Percentiles rank a stretch among this genome's conserved stretches.
These are phyloP conservation scores for Nautilus pompilius DNA, from an alignment of 1,140 invertebrate genomes.

Conservation along the genomic window DNA sequence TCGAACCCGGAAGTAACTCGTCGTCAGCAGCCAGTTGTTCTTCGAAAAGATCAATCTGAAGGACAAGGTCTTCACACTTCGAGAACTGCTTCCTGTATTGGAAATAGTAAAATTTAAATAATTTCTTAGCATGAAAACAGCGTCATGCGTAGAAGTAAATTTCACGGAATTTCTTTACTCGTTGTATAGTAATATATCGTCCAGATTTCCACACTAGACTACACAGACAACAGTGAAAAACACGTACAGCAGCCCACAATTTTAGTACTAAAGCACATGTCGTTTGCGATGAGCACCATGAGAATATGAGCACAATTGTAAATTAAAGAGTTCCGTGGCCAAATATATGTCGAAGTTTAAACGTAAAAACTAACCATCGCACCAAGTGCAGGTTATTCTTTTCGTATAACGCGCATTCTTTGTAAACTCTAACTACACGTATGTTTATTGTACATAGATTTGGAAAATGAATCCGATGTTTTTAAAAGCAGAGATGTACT, in stretches of 20 bases:
- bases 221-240: not conserved
- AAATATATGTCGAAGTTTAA: too few species aligned
- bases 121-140: not conserved
- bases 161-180: not conserved
- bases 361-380: too few species aligned
- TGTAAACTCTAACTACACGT: too few species aligned
- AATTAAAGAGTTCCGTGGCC: too few species aligned
- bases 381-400: too few species aligned
- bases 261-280: not conserved
- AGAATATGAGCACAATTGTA: too few species aligned
- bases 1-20: slow-evolving; percentile 38
- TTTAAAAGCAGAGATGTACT: too few species aligned
- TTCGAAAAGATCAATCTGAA: slow-evolving; percentile 49
- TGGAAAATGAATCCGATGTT: too few species aligned
- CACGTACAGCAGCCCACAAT: not conserved
- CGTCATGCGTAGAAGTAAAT: not conserved
- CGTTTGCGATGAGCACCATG: too few species aligned
- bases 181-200: not conserved
- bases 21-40: slow-evolving; percentile 40
- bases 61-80: slow-evolving; percentile 25
- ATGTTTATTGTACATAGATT: too few species aligned
- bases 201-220: not conserved
- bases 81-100: slow-evolving; percentile 26
- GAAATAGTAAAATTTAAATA: not conserved
- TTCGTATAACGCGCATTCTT: too few species aligned